Base-by-base conservation (phyloP, 1,140 invertebrate genomes). In the Drosophila parvula region DNA sequence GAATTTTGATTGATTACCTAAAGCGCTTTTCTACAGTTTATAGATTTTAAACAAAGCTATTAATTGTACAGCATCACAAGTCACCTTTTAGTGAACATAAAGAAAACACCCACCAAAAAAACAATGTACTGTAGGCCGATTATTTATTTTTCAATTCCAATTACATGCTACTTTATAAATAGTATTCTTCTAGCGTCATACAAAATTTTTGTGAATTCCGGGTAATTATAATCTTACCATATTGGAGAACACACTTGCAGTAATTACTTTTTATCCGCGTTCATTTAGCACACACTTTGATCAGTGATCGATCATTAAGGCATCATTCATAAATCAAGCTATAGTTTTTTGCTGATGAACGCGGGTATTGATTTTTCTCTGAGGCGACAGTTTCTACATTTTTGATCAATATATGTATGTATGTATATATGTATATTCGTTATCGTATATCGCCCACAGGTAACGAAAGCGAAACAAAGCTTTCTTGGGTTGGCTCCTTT, bases 81-180 rank as follows among this genome's bases (percentile, higher is more conserved):
- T 3, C 22, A 22, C 22, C 22, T 22, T 22, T 22, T 22, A 22
- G 22, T 22, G 22, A 2, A 22, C 22, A 11, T 34, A 0, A 28
- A 36, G 30, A 18, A 9, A 36, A 57, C 14, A 7, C 30, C 30
- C 2, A 30, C 22, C 22, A 22, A 22, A 12, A 0, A 11, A 7
- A 12, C 1, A 11, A 7, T 14, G 30, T 3, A 10, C 44, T 51
- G 22, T 34, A 28, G 22, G 47, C 16, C 44, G 62, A 41, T 30
- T 67, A 69, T 69, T 53, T 69, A 69, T 69, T 69, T 36, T 53
- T 45, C 27, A 53, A 45, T 45, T 53, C 47, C 47, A 69, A 69
- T 69, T 67, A 69, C 47, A 55, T 22, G 11, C 65, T 69, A 69
- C n/a, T n/a, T 51, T 67, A 69, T 67, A 36, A 67, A 53, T 69